Base-by-base conservation (phyloP, 2,888 invertebrate species). In the Patella depressa region DNA sequence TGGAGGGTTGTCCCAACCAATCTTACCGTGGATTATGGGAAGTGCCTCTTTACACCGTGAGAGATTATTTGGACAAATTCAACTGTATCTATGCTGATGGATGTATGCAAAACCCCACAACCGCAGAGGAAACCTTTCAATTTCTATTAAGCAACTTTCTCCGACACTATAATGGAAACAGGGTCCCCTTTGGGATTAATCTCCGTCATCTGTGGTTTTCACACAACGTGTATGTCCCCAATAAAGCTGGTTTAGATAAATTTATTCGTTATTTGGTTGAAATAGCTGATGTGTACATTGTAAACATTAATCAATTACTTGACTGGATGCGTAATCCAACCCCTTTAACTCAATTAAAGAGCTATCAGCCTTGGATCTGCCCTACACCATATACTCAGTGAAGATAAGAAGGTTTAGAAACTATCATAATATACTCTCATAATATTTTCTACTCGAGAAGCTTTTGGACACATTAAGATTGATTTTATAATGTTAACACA, bases 141-240 rank as follows among this genome's bases (percentile, higher is more conserved):
- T 94, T 94, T 90, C 93, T 95, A 85, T 89, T 93, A 74, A 93
- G 94, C 80, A 97, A 97, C 91, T 97, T 97, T 90, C 19, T 24
- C 3, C 95, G 93, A 72, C 92, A 93, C 1, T 94, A 95, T 83
- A 95, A 95, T 88, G 83, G 92, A 1, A 95, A 94, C 88, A 85
- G 87, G 79, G 96, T 97, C 0, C 97, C 97, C 0, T 94, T 95
- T 82, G 96, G 97, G 1, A 92, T 97, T 34, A 95, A 96, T 89
- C 94, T 97, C 78, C 95, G 95, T 89, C 94, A 96, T 0, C 94
- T 94, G 0, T 97, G 96, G 97, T 94, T 97, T 85, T 80, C 82
- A 2, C 85, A 86, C 57, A 79, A 80, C 3, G 76, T 82, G 12
- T 86, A 84, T 71, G 72, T 71, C 15, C 77, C 81, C 9, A 86